Evolutionary conservation across 2,797 vertebrate genomes (phyloP), one percentile per base, ranked within the genome.

Genomic region (Bovichtus diacanthus): DNA sequence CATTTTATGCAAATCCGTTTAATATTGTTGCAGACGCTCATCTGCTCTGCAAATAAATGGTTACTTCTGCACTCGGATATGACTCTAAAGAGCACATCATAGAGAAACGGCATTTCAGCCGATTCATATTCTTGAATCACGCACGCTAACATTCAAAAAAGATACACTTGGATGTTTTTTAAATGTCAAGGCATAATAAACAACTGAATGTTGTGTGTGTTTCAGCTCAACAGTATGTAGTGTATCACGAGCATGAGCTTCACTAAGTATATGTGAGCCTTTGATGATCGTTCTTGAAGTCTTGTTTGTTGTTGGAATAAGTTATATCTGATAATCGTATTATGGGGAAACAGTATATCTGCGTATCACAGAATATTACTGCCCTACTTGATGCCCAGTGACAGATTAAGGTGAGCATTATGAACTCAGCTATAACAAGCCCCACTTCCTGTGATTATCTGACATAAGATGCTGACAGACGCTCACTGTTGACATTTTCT

Each of bases 171-270:
- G 71, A 86, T 89, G 78, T 82, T 88, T 93, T 91, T 82, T 64
- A 95, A 95, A 95, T 95, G 95, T 89, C 94, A 95, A 65, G 47
- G 76, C 73, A 58, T 90, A 93, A 93, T 94, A 93, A 93, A 93
- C 85, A 91, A 64, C 62, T 44, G 81, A 66, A 80, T 87, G 76
- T 79, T 43, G 15, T 47, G 25, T 39, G 49, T 75, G 47, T 81
- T 78, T 85, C 51, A 61, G 70, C 63, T 59, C 50, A 25, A 39
- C 66, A 61, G 9, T 36, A n/a, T 71, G 46, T 66, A 31, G 21
- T 49, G 44, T 21, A 70, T 81, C 77, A 70, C 34, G 62, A 44
- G 51, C 31, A 9, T 54, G 59, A 78, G 78, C 67, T 74, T 49
- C 62, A 56, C 51, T 78, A 44, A 79, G 58, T 58, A 50, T 51